These are phyloP conservation scores for Tinamus guttatus DNA, from an alignment of 2,113 vertebrate species.

Conservation along the genomic window DNA sequence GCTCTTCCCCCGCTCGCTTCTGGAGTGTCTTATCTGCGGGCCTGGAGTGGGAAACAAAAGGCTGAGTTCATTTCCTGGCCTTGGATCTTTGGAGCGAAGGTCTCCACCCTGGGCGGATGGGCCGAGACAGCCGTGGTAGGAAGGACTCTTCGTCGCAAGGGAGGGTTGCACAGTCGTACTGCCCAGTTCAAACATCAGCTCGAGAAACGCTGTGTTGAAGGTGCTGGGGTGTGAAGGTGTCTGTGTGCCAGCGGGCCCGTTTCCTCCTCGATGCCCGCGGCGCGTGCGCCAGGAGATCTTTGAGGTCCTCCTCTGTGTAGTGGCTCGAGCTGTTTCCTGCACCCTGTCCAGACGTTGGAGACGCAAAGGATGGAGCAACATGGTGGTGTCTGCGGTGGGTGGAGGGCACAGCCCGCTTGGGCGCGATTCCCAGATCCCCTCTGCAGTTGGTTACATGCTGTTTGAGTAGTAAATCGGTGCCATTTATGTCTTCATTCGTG, in stretches of 20 bases:
- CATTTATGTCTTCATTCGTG: background rate
- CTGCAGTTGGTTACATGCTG: background rate
- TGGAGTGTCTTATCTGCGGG: background rate
- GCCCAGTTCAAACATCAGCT: background rate
- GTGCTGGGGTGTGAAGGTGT: too few relatives aligned
- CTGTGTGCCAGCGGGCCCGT: background rate
- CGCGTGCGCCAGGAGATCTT: background rate
- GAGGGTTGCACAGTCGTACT: rapidly evolving
- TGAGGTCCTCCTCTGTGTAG: background rate
- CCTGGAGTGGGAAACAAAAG: background rate
- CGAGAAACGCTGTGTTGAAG: background rate
- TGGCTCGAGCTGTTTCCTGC: background rate
- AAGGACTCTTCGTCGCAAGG: background rate
- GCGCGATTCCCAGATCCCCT: background rate
- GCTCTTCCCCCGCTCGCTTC: rapidly evolving
- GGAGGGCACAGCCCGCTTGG: background rate
- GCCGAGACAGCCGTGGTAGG: rapidly evolving
- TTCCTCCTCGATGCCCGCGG: background rate
- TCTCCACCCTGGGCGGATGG: background rate
- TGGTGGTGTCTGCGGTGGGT: background rate
- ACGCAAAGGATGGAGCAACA: background rate
- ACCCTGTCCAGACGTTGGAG: background rate
- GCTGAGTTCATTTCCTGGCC: background rate
- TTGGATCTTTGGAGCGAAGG: rapidly evolving
- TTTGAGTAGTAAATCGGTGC: background rate